Evolutionary conservation across 2,113 vertebrate species (phyloP), one percentile per base, ranked within the genome.

Genomic region (Myiopsitta monachus): DNA sequence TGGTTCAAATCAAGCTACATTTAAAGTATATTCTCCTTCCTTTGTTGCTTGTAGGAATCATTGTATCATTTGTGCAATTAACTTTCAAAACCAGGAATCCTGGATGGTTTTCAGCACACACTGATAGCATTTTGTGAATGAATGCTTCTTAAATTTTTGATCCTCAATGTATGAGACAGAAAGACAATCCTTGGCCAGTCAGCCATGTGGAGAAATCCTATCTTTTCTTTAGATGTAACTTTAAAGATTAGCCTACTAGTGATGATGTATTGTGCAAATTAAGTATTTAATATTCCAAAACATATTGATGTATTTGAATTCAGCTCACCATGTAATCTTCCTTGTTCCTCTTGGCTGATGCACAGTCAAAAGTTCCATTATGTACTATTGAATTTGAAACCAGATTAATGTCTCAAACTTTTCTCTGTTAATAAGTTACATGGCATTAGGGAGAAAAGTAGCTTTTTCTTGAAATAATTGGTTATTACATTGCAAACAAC

Each of bases 261-360:
- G 83, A 92, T 86, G 92, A 95, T 95, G 43, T 2, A 91, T 81
- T 72, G 80, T 87, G 27, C 61, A 96, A 93, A 96, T 93, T 87
- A 94, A 84, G 88, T 83, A 81, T 90, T 97, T 94, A 95, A 95
- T 80, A 92, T 90, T 92, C 76, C 73, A 94, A 92, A 96, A 83
- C 80, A 78, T 95, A 96, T 96, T 83, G 95, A 95, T 0, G 4
- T 74, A 70, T 97, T 89, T 90, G 82, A 91, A 83, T 94, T 78
- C 88, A 90, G 86, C 43, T 75, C 69, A 88, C 83, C 39, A 33
- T 90, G 83, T 94, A 96, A 96, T 97, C 83, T 94, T 92, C 76
- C 46, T 72, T 93, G 90, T 95, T 97, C 86, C 83, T 94, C 90
- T 95, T 96, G 95, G 92, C 83, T 96, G 90, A 92, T 73, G 62